phyloP scores from a whole-genome alignment of 2,113 vertebrate genomes.

The Rhodinocichla rosea region DNA sequence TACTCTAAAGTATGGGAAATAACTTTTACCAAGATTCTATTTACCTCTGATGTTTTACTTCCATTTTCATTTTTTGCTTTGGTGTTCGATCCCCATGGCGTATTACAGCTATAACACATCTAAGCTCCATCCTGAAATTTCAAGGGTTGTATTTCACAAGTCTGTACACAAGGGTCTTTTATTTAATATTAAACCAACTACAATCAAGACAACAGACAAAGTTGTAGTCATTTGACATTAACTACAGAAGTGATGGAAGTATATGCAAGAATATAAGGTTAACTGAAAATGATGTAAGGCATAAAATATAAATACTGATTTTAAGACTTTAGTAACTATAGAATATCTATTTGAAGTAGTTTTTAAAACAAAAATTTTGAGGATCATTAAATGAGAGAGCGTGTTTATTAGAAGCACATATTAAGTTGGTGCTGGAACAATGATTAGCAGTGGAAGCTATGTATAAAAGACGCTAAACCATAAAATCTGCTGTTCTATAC shows the following conservation, averaged over 20 bases:
- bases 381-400: conserved; percentile 49
- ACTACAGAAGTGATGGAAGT: conserved; percentile 19
- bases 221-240: neutral
- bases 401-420: conserved; percentile 48
- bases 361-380: conserved; percentile 12
- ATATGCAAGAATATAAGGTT: conserved; percentile 25
- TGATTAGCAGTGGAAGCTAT: conserved; percentile 45
- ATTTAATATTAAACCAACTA: neutral
- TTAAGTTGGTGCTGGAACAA: conserved; percentile 24
- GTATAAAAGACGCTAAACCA: neutral
- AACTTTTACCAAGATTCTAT: neutral
- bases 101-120: conserved; percentile 85
- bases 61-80: conserved; percentile 87
- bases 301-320: conserved; percentile 23
- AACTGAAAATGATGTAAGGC: conserved; percentile 31
- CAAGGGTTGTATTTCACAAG: neutral
- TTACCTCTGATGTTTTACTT: conserved; percentile 83
- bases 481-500: conserved; percentile 50
- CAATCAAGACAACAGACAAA: neutral
- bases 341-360: conserved; percentile 22
- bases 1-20: neutral
- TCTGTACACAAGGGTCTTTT: neutral
- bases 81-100: conserved; percentile 82
- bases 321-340: conserved; percentile 23
- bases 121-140: conserved; percentile 86